Evolutionary conservation across 2,113 vertebrate genomes (phyloP).

Genomic region (Indicator indicator): DNA sequence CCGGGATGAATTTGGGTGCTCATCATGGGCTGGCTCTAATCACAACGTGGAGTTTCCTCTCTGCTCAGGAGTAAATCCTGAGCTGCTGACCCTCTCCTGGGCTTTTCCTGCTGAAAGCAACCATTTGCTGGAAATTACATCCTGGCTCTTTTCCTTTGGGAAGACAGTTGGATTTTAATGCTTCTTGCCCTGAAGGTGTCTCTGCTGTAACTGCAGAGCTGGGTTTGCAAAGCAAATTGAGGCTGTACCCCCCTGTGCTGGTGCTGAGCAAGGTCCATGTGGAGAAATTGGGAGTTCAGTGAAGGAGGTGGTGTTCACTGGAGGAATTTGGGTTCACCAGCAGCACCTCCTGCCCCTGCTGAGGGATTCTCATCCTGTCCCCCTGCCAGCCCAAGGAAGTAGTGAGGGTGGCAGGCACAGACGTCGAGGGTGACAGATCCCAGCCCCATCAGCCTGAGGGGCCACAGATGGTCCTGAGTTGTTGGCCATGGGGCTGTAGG

Average conservation of each 20-base stretch:
- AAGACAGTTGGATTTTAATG: accelerated
- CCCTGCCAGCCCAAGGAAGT: neutral
- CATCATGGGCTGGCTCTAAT: accelerated
- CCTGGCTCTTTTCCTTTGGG: neutral
- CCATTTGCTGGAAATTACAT: neutral
- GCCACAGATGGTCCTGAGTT: accelerated
- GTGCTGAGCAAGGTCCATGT: accelerated
- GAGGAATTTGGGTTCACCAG: neutral
- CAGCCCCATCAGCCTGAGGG: neutral
- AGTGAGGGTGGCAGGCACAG: neutral
- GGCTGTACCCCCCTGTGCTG: accelerated
- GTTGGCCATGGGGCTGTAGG: neutral
- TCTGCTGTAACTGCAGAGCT: neutral
- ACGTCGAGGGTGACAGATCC: accelerated
- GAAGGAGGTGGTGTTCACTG: neutral
- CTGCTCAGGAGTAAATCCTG: neutral
- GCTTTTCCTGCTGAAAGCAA: neutral
- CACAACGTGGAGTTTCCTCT: accelerated
- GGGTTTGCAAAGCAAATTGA: accelerated
- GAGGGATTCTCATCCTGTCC: neutral
- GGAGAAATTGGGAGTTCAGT: no score
- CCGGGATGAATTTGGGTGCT: accelerated
- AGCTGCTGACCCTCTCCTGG: neutral
- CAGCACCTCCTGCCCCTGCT: accelerated
- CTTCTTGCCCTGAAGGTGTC: accelerated